These are phyloP conservation scores for Nephrotoma appendiculata DNA, from an alignment of 2,888 invertebrate species.

Conservation along the genomic window DNA sequence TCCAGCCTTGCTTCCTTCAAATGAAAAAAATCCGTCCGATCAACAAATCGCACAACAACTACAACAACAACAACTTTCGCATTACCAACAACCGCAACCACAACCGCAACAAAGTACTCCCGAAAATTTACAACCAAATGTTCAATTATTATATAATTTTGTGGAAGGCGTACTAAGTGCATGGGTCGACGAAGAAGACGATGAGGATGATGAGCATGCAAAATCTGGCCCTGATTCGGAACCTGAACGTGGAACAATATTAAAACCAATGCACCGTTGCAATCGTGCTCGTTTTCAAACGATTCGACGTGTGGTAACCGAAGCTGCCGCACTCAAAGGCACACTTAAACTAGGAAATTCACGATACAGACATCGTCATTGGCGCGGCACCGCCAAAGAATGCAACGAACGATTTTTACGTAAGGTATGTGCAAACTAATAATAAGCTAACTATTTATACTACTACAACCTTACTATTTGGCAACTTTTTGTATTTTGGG, in stretches of 20 bases:
- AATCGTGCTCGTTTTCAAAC: slow-evolving; percentile 52
- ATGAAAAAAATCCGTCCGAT: slow-evolving; percentile 6
- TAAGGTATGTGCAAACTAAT: slow-evolving; percentile 46
- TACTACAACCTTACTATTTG: no score
- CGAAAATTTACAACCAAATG: slow-evolving; percentile 49
- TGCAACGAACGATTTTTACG: slow-evolving; percentile 79
- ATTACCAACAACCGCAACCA: slow-evolving; percentile 39
- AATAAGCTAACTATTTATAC: not conserved
- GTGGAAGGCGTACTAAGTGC: slow-evolving; percentile 66
- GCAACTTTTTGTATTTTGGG: not conserved
- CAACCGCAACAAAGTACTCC: slow-evolving; percentile 9
- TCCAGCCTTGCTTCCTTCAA: slow-evolving; percentile 28
- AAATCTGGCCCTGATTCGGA: slow-evolving; percentile 61
- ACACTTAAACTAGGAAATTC: slow-evolving; percentile 52
- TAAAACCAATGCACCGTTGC: slow-evolving; percentile 31
- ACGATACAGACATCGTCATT: slow-evolving; percentile 64
- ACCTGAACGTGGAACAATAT: slow-evolving; percentile 45
- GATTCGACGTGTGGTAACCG: slow-evolving; percentile 51
- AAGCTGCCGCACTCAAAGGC: slow-evolving; percentile 53
- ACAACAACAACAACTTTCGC: slow-evolving; percentile 7
- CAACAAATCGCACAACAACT: not conserved
- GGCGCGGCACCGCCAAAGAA: slow-evolving; percentile 71
- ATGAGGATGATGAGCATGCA: slow-evolving; percentile 43
- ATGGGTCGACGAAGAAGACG: slow-evolving; percentile 52
- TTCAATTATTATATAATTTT: slow-evolving; percentile 67